Percentiles rank a stretch among this genome's conserved stretches.
phyloP scores from a whole-genome alignment of 1,140 invertebrate species.

The Paracyclopina nana region DNA sequence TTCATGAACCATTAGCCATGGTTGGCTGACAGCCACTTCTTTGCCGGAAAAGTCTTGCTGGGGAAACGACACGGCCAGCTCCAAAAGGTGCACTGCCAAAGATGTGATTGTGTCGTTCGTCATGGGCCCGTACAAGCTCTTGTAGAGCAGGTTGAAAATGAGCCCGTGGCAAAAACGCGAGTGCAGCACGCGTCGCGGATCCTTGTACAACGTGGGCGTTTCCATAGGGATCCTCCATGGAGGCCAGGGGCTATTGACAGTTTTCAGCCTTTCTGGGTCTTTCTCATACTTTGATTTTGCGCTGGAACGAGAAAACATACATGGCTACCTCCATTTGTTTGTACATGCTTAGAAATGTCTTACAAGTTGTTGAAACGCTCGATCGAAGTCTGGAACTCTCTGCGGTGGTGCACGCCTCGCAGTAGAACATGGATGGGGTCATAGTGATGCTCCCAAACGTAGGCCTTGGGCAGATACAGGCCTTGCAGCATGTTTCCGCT shows the following conservation, averaged over 20 bases:
- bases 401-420: conserved; percentile 64
- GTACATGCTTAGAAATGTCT: conserved; percentile 22
- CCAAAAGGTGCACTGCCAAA: conserved; percentile 61
- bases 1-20: conserved; percentile 10
- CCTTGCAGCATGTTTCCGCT: conserved; percentile 72
- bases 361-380: conserved; percentile 66
- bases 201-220: conserved; percentile 17
- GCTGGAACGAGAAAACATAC: background rate
- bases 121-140: conserved; percentile 40
- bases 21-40: conserved; percentile 6
- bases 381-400: conserved; percentile 85
- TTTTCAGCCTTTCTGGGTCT: conserved; percentile 16
- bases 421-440: conserved; percentile 80
- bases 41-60: conserved; percentile 4
- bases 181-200: conserved; percentile 18
- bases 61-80: conserved; percentile 47
- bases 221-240: conserved; percentile 19
- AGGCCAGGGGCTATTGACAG: conserved; percentile 18
- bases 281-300: background rate
- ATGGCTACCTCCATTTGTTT: background rate
- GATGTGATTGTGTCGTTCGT: conserved; percentile 66
- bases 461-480: conserved; percentile 67
- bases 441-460: conserved; percentile 76
- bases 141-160: conserved; percentile 19
- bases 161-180: conserved; percentile 18